Base-by-base conservation (phyloP, 2,797 vertebrate genomes). In the Hozukius guyotensis region DNA sequence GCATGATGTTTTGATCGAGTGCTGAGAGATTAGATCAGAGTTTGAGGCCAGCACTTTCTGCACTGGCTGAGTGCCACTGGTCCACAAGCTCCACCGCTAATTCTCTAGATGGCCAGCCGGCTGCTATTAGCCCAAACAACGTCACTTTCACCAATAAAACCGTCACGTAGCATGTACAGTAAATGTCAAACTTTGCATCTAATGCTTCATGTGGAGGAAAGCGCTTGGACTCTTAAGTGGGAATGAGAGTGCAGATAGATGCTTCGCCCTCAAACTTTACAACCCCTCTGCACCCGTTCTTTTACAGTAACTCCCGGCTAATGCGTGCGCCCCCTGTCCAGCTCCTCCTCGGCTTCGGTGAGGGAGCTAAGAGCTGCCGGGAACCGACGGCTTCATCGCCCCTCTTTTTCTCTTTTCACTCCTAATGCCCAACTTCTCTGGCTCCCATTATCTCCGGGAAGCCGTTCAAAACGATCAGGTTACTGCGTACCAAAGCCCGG, bases 211-310 rank as follows among this genome's bases (percentile, higher is more conserved):
- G 71, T 64, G 27, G 73, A 83, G 83, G 78, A 42, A 86, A 83
- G 32, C 52, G 77, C 80, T 77, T 27, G 0, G 56, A 74, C 86
- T 86, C 78, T 52, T 92, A 89, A 93, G 89, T 89, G 86, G 87
- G 69, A 81, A 55, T 22, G 75, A 79, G 87, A 91, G 92, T 90
- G 90, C 88, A 83, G 52, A 69, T 52, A 83, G 84, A 89, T 34
- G 81, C 87, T 85, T 85, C 55, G 42, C 75, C 77, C 85, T 90
- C 78, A 88, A 89, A 90, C 77, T 93, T 95, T 93, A 94, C 94
- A 92, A 83, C 82, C 91, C 93, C 87, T 83, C 75, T 88, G 92
- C 85, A 92, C 52, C 84, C 68, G 13, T 34, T 78, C 49, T 73
- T 87, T 91, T 88, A 93, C 80, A 80, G 87, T 70, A 87, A 91